Conservation (phyloP, 1,140 invertebrate genomes). For the Trinorchestia longiramus region DNA sequence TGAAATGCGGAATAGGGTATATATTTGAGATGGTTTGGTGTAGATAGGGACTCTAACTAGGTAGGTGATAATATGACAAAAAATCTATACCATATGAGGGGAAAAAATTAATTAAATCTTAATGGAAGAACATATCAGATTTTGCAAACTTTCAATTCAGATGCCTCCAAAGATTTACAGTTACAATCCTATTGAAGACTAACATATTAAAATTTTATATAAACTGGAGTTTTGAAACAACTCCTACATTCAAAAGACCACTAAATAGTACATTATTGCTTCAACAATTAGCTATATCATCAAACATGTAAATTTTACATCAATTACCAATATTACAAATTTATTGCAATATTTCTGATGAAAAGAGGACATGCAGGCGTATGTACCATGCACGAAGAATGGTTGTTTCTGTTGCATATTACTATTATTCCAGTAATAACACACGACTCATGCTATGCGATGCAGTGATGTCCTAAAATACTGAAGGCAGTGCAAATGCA, state of each 20-base stretch:
- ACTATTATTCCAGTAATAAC: neutral
- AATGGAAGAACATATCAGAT: constrained; percentile 16
- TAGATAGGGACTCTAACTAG: neutral
- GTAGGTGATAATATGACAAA: neutral
- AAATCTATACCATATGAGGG: neutral
- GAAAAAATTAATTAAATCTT: neutral
- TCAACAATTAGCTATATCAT: neutral
- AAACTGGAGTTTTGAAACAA: neutral
- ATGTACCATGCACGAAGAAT: neutral
- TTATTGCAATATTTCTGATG: neutral
- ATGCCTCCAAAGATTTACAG: neutral
- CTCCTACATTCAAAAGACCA: neutral
- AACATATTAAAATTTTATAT: neutral
- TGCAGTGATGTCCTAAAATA: neutral
- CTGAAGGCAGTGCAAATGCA: neutral
- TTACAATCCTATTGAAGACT: neutral
- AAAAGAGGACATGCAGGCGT: neutral
- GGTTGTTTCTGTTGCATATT: neutral
- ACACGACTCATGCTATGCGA: neutral
- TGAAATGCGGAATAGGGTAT: neutral
- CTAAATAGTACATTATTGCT: neutral
- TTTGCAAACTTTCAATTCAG: neutral
- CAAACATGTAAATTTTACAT: neutral
- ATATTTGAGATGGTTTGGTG: neutral
- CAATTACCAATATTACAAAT: neutral